These are phyloP conservation scores for Gephyroberyx darwinii DNA, from an alignment of 2,797 vertebrate species.

Conservation along the genomic window DNA sequence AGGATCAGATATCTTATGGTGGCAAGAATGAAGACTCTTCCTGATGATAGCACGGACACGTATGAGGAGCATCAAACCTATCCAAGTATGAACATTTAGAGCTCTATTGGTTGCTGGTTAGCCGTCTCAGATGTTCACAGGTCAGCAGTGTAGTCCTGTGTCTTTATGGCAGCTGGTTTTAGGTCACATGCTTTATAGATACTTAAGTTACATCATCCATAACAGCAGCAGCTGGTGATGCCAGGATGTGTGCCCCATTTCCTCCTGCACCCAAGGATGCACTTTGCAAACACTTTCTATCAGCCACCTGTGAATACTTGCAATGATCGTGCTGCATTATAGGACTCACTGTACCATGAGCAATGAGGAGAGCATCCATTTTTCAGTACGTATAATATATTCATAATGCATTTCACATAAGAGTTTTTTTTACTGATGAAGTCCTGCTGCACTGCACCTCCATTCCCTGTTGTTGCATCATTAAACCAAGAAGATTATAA, in stretches of 20 bases:
- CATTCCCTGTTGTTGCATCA: background rate
- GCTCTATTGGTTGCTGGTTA: background rate
- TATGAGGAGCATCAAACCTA: background rate
- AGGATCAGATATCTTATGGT: background rate
- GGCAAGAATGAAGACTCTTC: background rate
- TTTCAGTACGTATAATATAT: constrained; percentile 65
- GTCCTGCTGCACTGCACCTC: constrained; percentile 4
- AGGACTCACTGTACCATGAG: constrained; percentile 21
- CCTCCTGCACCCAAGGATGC: constrained; percentile 21
- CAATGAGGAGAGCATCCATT: constrained; percentile 44
- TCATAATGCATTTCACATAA: constrained; percentile 61
- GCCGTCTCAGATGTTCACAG: background rate
- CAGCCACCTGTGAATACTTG: constrained; percentile 42
- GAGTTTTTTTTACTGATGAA: constrained; percentile 39
- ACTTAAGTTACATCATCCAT: constrained; percentile 28
- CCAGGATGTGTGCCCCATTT: constrained; percentile 52
- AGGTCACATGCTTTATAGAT: constrained; percentile 31
- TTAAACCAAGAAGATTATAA: constrained; percentile 14
- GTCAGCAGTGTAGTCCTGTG: background rate
- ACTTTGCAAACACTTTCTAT: constrained; percentile 35
- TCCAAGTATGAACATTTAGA: background rate
- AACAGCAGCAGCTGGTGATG: constrained; percentile 36
- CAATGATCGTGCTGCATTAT: constrained; percentile 23
- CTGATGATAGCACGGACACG: background rate
- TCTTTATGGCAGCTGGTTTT: constrained; percentile 2